These are phyloP conservation scores for Acleris laterana DNA, from an alignment of 2,888 invertebrate genomes.

Conservation along the genomic window DNA sequence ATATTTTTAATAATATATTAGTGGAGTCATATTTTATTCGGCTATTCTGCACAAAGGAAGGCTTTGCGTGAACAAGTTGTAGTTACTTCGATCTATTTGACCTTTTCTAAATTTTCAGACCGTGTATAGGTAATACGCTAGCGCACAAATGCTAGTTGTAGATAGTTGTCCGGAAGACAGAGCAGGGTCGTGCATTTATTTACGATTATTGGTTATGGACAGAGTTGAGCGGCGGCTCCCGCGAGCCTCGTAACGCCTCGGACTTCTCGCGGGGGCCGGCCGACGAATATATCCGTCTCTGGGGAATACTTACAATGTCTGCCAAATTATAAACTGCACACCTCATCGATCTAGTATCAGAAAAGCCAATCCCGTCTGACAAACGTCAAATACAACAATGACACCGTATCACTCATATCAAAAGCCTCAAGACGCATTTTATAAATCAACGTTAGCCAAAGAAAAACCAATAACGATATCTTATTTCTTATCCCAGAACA, in stretches of 20 bases:
- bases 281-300: constrained; percentile 81
- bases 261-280: constrained; percentile 71
- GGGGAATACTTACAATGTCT: constrained; percentile 66
- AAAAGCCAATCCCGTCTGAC: not conserved
- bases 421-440: constrained; percentile 8
- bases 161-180: constrained; percentile 43
- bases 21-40: too few relatives aligned
- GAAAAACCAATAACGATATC: constrained; percentile 57
- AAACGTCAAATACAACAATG: not conserved
- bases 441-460: constrained; percentile 34
- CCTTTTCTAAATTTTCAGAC: too few relatives aligned
- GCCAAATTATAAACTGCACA: constrained; percentile 73
- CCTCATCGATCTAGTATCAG: constrained; percentile 39
- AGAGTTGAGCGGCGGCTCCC: constrained; percentile 79
- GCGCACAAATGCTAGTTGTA: constrained; percentile 12
- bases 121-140: not conserved
- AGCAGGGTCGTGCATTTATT: constrained; percentile 69
- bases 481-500: constrained; percentile 44
- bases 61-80: too few relatives aligned
- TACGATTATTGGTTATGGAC: constrained; percentile 84
- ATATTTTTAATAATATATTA: too few relatives aligned
- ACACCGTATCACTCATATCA: not conserved
- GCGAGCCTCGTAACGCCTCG: constrained; percentile 80
- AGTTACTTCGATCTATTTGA: too few relatives aligned
- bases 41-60: too few relatives aligned